These are phyloP conservation scores for Sapayoa aenigma DNA, from an alignment of 2,113 vertebrate species.

Conservation along the genomic window DNA sequence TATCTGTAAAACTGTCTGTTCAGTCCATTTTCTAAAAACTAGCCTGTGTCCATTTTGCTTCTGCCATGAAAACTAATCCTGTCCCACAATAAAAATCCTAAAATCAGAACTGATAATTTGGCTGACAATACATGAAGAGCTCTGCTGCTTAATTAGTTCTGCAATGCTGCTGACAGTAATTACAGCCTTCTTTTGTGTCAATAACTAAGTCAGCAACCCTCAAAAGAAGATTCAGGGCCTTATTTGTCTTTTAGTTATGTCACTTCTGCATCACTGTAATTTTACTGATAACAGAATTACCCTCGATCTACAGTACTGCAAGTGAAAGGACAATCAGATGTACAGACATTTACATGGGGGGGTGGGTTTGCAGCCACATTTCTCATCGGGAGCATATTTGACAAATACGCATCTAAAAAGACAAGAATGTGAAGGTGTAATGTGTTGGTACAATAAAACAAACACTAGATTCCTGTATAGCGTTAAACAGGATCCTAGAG, in stretches of 20 bases:
- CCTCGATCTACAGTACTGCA: background rate
- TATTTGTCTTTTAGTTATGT: background rate
- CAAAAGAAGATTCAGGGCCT: background rate
- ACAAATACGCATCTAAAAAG: background rate
- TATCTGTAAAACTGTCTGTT: background rate
- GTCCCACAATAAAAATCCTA: background rate
- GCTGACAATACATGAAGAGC: background rate
- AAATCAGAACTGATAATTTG: constrained; percentile 34
- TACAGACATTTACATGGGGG: background rate
- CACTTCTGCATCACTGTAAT: background rate
- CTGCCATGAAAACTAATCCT: background rate
- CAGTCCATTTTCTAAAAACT: background rate
- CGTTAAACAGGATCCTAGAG: background rate
- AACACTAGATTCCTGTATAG: background rate
- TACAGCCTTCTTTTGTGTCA: constrained; percentile 30
- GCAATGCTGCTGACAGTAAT: constrained; percentile 36
- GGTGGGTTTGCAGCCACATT: background rate
- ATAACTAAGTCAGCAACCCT: constrained; percentile 16
- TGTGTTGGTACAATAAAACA: background rate
- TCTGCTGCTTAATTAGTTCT: constrained; percentile 33
- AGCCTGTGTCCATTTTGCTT: background rate
- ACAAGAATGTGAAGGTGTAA: background rate
- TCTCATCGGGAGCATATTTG: background rate
- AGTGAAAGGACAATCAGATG: background rate
- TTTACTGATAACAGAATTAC: background rate